Base-by-base conservation (phyloP, 2,797 vertebrate genomes). In the Sciaenops ocellatus region DNA sequence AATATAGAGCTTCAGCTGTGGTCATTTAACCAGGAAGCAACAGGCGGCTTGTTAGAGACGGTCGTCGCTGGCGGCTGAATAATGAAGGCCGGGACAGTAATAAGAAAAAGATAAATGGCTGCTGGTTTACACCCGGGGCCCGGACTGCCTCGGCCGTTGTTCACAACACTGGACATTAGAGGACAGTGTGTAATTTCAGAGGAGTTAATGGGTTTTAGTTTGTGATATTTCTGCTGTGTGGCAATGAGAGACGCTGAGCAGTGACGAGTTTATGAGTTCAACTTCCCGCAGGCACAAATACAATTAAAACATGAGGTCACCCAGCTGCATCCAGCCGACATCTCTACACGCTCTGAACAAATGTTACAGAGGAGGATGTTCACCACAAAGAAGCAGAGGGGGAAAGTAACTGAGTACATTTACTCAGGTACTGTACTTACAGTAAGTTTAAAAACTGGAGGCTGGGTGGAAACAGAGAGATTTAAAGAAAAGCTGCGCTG, bases 1-100 rank as follows among this genome's bases (percentile, higher is more conserved):
- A 89, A 93, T 92, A 90, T 90, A 89, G 91, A 87, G 68, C 84
- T 79, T 63, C 66, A 41, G 76, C 85, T 56, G 77, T 1, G 34
- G 50, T 6, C 63, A 3, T 78, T 87, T 76, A 76, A 75, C 72
- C 67, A 62, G 85, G 81, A 82, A 86, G 86, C 79, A 78, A 41
- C 60, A 18, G 52, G 65, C 56, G 46, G 28, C 78, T 79, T 73
- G 85, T 79, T 75, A 34, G 67, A 78, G 76, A 46, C 20, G 5
- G 13, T 48, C 2, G 54, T 44, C 20, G 55, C 79, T 54, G 4
- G 47, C n/a, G 30, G 81, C 78, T 86, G 85, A 87, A 60, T 82
- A 44, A 86, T 84, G 86, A 62, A 63, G 57, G 78, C 72, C 11
- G 34, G 41, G 41, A 72, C 56, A 6, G 72, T 90, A 90, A 90